Percentiles rank a stretch among this genome's conserved stretches.
Conservation (phyloP, 2,797 vertebrate species). For the Leuciscus waleckii region DNA sequence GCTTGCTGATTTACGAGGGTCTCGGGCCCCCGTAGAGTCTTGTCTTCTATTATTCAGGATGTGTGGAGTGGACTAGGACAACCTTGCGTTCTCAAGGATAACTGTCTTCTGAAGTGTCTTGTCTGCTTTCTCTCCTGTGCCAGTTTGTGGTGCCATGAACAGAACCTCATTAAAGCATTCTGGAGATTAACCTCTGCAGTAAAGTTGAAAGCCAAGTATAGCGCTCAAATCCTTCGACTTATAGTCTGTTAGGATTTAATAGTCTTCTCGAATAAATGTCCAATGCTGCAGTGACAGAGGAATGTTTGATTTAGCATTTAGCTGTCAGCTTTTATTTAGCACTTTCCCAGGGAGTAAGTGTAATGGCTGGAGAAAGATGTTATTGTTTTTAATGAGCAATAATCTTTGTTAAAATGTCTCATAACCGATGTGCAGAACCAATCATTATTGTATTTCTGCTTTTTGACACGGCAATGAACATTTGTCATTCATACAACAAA, state of each 20-base stretch:
- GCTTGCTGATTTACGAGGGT: constrained; percentile 1
- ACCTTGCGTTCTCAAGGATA: constrained; percentile 15
- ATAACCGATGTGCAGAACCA: neutral
- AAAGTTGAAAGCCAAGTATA: constrained; percentile 51
- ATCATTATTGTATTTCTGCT: neutral
- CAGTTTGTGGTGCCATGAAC: constrained; percentile 29
- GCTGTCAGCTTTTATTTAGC: neutral
- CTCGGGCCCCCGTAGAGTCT: neutral
- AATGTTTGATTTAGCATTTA: constrained; percentile 32
- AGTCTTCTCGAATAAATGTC: constrained; percentile 8
- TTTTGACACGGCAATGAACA: neutral
- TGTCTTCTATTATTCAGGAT: constrained; percentile 23
- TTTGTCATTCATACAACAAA: neutral
- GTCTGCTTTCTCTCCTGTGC: constrained; percentile 30
- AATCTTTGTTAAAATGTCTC: neutral
- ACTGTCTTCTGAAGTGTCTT: constrained; percentile 17
- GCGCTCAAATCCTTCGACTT: constrained; percentile 45
- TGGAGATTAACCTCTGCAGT: constrained; percentile 43
- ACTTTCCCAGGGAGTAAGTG: constrained; percentile 9
- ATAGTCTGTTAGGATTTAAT: constrained; percentile 17
- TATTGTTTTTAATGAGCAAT: constrained; percentile 6
- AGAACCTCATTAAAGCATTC: constrained; percentile 47
- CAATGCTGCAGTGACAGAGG: constrained; percentile 4
- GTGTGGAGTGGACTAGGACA: neutral
- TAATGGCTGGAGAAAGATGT: neutral